These are phyloP conservation scores for Tyto alba DNA, from an alignment of 2,113 vertebrate species.

Conservation along the genomic window DNA sequence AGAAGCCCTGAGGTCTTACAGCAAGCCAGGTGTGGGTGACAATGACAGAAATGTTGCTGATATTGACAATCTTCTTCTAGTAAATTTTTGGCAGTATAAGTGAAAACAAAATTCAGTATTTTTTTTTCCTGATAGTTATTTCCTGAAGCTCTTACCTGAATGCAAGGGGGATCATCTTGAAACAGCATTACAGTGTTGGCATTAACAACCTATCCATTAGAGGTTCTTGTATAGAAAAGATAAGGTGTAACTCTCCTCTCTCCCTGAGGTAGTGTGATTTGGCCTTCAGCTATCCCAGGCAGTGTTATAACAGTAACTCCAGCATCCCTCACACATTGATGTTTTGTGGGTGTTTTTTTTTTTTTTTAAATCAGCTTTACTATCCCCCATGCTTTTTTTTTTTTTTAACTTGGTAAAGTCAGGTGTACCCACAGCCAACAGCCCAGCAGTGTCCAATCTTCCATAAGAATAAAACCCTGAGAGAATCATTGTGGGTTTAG, in stretches of 20 bases:
- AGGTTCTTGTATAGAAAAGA: background rate
- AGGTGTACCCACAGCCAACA: background rate
- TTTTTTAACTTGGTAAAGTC: background rate
- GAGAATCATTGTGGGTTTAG: background rate
- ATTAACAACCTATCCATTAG: background rate
- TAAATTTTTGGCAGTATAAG: background rate
- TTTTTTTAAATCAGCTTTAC: background rate
- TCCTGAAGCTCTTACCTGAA: background rate
- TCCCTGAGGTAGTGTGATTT: background rate
- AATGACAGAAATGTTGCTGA: background rate
- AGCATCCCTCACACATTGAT: background rate
- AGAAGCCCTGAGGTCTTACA: background rate
- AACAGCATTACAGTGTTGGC: background rate
- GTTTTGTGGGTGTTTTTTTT: background rate
- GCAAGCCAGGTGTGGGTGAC: background rate
- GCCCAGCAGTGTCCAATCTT: background rate
- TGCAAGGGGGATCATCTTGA: background rate
- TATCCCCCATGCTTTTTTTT: rapidly evolving
- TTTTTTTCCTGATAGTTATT: background rate
- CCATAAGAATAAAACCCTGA: background rate
- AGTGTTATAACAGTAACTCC: background rate
- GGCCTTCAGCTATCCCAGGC: background rate
- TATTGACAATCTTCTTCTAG: background rate
- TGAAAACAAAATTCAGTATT: background rate
- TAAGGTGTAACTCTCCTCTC: background rate